phyloP scores from a whole-genome alignment of 2,797 vertebrate species.

The Calcarius lapponicus region DNA sequence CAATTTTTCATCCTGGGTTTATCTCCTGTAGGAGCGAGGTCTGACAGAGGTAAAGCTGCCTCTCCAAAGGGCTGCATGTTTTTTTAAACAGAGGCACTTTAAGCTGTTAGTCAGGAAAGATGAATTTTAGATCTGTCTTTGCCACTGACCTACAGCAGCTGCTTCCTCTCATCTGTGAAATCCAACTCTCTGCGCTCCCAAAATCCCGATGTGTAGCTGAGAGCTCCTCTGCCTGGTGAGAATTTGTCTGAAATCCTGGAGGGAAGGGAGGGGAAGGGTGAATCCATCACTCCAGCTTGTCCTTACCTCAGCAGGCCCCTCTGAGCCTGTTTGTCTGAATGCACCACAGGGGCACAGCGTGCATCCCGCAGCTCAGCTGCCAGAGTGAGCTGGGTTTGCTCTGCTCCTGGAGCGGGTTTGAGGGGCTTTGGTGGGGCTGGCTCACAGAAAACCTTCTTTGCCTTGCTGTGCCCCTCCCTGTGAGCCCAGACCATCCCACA shows the following conservation, averaged over 20 bases:
- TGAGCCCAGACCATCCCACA: background rate
- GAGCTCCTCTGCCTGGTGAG: background rate
- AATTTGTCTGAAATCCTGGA: background rate
- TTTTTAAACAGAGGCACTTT: constrained; percentile 16
- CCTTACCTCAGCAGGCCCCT: background rate
- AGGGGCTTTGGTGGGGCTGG: background rate
- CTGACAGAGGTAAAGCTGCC: background rate
- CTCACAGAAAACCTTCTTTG: background rate
- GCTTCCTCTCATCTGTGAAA: background rate
- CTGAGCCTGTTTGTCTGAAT: background rate
- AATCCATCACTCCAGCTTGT: background rate
- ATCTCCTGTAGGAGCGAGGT: background rate
- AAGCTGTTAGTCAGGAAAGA: background rate
- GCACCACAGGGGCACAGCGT: accelerated
- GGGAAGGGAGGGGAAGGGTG: background rate
- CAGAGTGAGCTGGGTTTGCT: accelerated
- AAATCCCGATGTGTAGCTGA: background rate
- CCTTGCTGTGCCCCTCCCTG: accelerated
- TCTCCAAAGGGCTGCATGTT: background rate
- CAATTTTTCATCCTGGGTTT: constrained; percentile 22
- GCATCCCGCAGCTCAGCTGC: background rate
- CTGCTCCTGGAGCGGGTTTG: background rate
- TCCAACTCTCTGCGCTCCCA: background rate
- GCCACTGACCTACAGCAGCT: background rate
- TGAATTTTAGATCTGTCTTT: background rate